Evolutionary conservation across 2,888 invertebrate genomes (phyloP), one percentile per base, ranked within the genome.

Genomic region (Daptonema setosum): DNA sequence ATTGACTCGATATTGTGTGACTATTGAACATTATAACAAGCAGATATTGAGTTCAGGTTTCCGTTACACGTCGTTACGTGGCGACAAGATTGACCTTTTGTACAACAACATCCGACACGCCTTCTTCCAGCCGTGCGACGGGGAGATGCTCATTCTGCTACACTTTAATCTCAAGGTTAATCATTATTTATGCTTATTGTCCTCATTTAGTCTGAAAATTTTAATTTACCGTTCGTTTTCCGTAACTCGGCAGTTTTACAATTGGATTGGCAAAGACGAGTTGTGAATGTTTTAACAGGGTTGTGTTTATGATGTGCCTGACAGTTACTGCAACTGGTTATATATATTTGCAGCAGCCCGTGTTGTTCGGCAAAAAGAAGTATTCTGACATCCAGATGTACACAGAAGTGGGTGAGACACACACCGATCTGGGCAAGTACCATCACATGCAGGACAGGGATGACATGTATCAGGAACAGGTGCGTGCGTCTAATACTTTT

Each of bases 371-470:
- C 64, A 91, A 91, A 76, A 97, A 97, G 79, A 95, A 99, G 70
- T 95, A 97, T 66, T 81, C 87, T 0, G 95, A 97, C 75, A 93
- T 97, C 3, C 95, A 99, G 72, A 97, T 99, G 76, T 99, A 95
- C 73, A 97, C 97, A 0, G 97, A 97, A 76, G 97, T 97, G 56
- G 97, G 97, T 66, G 97, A 99, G 76, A 93, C 97, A 58, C 95
- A 95, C 0, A 99, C 97, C 0, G 97, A 99, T 77, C 78, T 99
- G 66, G 95, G 95, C 51, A 99, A 97, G 73, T 93, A 95, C 72
- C 95, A 97, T 71, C 93, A 97, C 73, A 95, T 97, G 93, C 95
- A 97, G 93, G 97, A 99, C 75, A 79, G 95, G 50, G 97, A 99
- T 73, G 97, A 99, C 76, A 77, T 97, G 59, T 90, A 93, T 0